A percentile compares a stretch with the other conserved stretches of the same genome.
These are phyloP conservation scores for Spea hammondii DNA, from an alignment of 2,797 vertebrate genomes.

Conservation along the genomic window DNA sequence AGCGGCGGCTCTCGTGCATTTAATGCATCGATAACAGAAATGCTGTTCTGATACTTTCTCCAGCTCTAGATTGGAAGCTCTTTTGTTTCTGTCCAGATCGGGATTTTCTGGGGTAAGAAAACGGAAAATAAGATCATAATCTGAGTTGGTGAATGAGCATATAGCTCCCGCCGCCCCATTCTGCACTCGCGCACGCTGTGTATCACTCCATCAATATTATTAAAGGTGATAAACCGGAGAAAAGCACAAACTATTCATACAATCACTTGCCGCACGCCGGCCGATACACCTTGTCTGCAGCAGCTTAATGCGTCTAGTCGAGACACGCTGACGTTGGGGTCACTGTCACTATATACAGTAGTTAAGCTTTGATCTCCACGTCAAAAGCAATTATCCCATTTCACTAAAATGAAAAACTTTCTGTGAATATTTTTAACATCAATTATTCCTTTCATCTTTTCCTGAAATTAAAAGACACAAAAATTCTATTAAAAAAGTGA, in stretches of 20 bases:
- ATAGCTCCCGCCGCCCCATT: too few species aligned
- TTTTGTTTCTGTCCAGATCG: too few species aligned
- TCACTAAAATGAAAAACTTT: not conserved
- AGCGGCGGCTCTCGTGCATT: too few species aligned
- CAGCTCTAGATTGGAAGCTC: too few species aligned
- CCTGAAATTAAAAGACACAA: constrained; percentile 5
- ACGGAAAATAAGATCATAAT: too few species aligned
- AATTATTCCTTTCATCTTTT: constrained; percentile 4
- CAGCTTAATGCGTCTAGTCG: not conserved
- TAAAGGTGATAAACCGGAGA: too few species aligned
- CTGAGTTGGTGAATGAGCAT: too few species aligned
- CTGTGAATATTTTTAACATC: not conserved
- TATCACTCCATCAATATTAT: too few species aligned
- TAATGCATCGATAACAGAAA: too few species aligned
- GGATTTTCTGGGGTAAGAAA: too few species aligned
- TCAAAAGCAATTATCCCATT: constrained; percentile 16
- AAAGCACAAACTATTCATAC: not conserved
- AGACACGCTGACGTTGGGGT: not conserved
- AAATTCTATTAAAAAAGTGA: constrained; percentile 4
- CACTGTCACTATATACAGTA: constrained; percentile 42
- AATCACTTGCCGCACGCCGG: not conserved
- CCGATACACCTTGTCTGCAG: not conserved
- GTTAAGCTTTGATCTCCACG: not conserved
- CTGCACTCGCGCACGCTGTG: too few species aligned
- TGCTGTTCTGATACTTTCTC: too few species aligned